Evolutionary conservation across 2,888 invertebrate genomes (phyloP).

Genomic region (Incurvaria masculella): DNA sequence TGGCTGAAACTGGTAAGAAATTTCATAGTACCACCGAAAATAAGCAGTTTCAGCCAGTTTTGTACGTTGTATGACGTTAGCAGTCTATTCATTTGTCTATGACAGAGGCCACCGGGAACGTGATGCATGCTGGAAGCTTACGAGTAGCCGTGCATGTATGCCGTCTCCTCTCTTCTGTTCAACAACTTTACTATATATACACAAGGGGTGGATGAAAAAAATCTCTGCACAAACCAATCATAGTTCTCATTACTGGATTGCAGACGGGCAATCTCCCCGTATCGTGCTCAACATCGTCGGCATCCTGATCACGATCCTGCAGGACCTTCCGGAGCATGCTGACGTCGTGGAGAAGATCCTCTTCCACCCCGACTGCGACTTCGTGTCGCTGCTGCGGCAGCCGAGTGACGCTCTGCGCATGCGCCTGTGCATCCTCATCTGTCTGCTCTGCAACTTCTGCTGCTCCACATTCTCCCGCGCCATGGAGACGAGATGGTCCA

Average conservation of each 20-base stretch:
- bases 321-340: conserved; percentile 72
- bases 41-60: no score
- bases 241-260: conserved; percentile 21
- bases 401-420: conserved; percentile 56
- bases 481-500: conserved; percentile 59
- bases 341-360: conserved; percentile 73
- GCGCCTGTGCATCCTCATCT: conserved; percentile 69
- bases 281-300: conserved; percentile 69
- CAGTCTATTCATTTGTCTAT: no score
- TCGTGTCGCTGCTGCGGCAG: conserved; percentile 56
- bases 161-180: neutral
- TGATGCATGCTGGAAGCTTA: no score
- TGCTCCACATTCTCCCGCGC: conserved; percentile 59
- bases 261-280: conserved; percentile 55
- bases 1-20: no score
- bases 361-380: conserved; percentile 51
- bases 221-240: no score
- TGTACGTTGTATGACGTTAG: no score
- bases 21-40: no score
- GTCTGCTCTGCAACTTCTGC: conserved; percentile 65
- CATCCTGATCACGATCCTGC: conserved; percentile 68
- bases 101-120: no score
- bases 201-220: neutral
- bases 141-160: no score
- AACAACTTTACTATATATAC: neutral